Evolutionary conservation across 2,113 vertebrate genomes (phyloP).

Genomic region (Plotosus lineatus): DNA sequence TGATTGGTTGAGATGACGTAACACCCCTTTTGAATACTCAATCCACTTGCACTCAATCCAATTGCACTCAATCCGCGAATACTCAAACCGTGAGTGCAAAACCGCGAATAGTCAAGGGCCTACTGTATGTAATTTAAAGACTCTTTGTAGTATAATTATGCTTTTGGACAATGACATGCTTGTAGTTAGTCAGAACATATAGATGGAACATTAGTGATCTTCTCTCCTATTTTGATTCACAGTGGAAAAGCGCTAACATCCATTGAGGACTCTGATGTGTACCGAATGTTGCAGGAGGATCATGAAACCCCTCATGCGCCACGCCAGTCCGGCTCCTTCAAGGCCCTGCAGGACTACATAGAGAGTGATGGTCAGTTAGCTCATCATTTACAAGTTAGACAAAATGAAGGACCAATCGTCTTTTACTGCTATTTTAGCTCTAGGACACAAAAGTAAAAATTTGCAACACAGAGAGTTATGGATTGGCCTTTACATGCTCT

Average conservation of each 20-base stretch:
- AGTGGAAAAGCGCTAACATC: conserved; percentile 77
- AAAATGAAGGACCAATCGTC: background rate
- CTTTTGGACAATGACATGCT: background rate
- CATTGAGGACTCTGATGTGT: conserved; percentile 90
- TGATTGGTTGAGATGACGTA: no score
- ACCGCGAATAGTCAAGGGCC: no score
- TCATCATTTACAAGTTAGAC: background rate
- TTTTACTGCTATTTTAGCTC: background rate
- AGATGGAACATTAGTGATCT: background rate
- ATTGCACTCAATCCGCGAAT: no score
- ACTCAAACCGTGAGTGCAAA: no score
- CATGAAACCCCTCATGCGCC: conserved; percentile 79
- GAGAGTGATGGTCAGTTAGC: conserved; percentile 84
- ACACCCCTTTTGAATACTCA: no score
- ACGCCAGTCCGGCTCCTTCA: conserved; percentile 94
- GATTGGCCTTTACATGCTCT: background rate
- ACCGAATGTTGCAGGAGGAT: conserved; percentile 86
- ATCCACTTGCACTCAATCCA: no score
- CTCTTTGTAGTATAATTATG: background rate
- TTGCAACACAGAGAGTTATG: no score
- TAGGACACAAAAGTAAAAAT: no score
- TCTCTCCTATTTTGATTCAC: conserved; percentile 40
- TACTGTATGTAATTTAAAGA: background rate
- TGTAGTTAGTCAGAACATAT: background rate
- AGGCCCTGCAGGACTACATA: conserved; percentile 91